Evolutionary conservation across 2,888 invertebrate genomes (phyloP).

Genomic region (Hirtodrosophila trivittata): DNA sequence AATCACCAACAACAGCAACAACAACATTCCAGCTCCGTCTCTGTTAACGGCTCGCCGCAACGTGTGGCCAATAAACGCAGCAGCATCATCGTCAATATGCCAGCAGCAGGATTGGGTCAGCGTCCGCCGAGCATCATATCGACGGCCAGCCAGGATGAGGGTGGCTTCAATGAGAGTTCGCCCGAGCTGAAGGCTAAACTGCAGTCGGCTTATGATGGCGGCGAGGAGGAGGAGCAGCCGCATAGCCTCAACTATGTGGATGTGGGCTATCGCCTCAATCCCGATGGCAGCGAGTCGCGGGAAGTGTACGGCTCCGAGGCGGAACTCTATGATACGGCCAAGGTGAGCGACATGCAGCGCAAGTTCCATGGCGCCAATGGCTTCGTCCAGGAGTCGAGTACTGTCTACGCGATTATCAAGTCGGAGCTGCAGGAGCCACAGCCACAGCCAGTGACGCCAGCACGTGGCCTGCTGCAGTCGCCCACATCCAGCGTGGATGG

Average conservation of each 20-base stretch:
- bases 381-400: slow-evolving; percentile 80
- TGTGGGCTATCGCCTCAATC: slow-evolving; percentile 84
- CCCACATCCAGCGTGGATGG: slow-evolving; percentile 63
- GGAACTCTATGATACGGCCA: slow-evolving; percentile 83
- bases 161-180: slow-evolving; percentile 89
- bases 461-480: slow-evolving; percentile 52
- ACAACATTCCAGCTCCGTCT: slow-evolving; percentile 56
- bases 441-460: slow-evolving; percentile 37
- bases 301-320: slow-evolving; percentile 83
- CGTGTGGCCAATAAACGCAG: slow-evolving; percentile 85
- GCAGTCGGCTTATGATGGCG: slow-evolving; percentile 72
- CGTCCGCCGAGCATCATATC: slow-evolving; percentile 89
- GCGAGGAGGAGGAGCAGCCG: slow-evolving; percentile 36
- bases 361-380: slow-evolving; percentile 82
- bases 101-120: slow-evolving; percentile 87
- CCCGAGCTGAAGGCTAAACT: slow-evolving; percentile 85
- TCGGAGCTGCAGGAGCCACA: slow-evolving; percentile 74
- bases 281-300: slow-evolving; percentile 83
- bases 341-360: slow-evolving; percentile 81
- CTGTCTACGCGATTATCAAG: slow-evolving; percentile 84
- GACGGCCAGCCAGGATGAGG: slow-evolving; percentile 87
- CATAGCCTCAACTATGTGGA: slow-evolving; percentile 83
- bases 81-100: slow-evolving; percentile 87
- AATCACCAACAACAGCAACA: slow-evolving; percentile 38
- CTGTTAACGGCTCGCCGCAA: slow-evolving; percentile 70